phyloP scores from a whole-genome alignment of 2,113 vertebrate genomes.

The Rattus norvegicus region DNA sequence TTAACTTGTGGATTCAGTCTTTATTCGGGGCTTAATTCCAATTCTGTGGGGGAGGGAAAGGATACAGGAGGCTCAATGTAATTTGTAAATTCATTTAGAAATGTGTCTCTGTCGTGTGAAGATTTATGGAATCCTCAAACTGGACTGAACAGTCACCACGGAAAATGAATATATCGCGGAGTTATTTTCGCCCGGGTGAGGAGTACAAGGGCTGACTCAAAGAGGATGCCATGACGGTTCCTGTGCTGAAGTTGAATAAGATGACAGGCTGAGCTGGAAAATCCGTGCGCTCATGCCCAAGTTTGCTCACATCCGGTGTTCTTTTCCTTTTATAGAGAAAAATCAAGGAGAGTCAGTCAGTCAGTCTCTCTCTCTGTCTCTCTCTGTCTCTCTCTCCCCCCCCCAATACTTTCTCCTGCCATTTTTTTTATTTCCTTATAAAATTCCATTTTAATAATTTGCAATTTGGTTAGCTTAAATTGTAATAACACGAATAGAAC shows the following conservation, averaged over 20 bases:
- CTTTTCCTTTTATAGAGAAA: conserved; percentile 79
- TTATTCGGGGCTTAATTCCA: not conserved
- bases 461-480: not conserved
- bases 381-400: not conserved
- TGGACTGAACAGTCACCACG: conserved; percentile 18
- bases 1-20: conserved; percentile 9
- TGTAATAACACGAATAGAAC: not conserved
- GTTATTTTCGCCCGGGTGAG: conserved; percentile 71
- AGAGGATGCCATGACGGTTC: conserved; percentile 79
- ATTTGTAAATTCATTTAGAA: conserved; percentile 33
- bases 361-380: too few relatives aligned
- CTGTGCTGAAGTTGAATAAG: conserved; percentile 72
- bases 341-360: conserved; percentile 24
- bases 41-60: not conserved
- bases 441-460: conserved; percentile 39
- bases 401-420: conserved; percentile 34
- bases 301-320: conserved; percentile 63
- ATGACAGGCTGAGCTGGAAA: conserved; percentile 69
- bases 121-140: conserved; percentile 9
- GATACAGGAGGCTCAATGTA: not conserved
- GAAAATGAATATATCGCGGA: conserved; percentile 35
- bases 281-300: conserved; percentile 68
- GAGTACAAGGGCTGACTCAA: conserved; percentile 74
- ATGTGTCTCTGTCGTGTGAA: not conserved
- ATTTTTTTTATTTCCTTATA: conserved; percentile 6